Evolutionary conservation across 2,113 vertebrate species (phyloP).

Genomic region (Trichechus manatus): DNA sequence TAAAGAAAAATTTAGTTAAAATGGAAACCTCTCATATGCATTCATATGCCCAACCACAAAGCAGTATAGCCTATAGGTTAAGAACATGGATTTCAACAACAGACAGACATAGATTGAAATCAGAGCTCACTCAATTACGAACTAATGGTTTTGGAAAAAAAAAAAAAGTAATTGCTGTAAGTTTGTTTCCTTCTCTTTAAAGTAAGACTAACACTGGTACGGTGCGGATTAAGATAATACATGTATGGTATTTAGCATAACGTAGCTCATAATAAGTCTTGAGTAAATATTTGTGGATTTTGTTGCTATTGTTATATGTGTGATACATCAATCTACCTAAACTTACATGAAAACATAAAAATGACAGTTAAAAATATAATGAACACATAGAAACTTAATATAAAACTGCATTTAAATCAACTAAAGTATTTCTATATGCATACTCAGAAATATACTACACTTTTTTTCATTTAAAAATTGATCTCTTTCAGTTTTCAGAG

Average conservation of each 20-base stretch:
- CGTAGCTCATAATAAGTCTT: neutral
- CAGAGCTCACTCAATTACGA: neutral
- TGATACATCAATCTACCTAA: neutral
- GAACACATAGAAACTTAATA: neutral
- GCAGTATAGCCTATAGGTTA: neutral
- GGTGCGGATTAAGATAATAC: neutral
- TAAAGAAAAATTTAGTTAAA: conserved; percentile 43
- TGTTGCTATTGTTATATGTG: neutral
- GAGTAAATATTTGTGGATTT: neutral
- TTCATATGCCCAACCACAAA: conserved; percentile 38
- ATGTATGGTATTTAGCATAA: neutral
- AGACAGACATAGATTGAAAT: neutral
- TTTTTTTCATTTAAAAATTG: neutral
- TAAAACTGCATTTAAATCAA: conserved; percentile 36
- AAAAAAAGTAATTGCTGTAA: neutral
- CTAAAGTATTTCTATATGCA: neutral
- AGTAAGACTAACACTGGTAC: neutral
- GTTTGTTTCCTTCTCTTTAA: neutral
- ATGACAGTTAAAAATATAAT: neutral
- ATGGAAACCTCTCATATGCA: conserved; percentile 38
- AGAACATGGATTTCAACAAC: neutral
- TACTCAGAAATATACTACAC: neutral
- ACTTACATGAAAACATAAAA: neutral
- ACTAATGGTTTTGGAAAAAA: neutral
- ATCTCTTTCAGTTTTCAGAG: neutral